A percentile compares a stretch with the other conserved stretches of the same genome.
Conservation (phyloP, 53 echinoderm and acorn worm species). For the Arbacia lixula region DNA sequence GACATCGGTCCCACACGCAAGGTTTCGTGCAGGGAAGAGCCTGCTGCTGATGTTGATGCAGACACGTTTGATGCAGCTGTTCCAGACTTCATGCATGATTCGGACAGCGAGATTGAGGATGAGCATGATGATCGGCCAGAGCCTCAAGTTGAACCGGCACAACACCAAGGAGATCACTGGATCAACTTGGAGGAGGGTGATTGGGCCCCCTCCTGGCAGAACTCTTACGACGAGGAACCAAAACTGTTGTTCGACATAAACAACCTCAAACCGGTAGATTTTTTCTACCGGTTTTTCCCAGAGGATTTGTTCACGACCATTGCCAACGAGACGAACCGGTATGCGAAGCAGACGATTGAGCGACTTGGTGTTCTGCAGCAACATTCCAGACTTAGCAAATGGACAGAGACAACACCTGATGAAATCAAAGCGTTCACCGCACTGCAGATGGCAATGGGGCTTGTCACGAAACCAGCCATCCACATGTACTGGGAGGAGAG, state of each 20-base stretch:
- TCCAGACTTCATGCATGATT: not conserved
- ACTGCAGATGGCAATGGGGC: conserved; percentile 45
- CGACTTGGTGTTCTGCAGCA: not conserved
- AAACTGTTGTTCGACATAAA: not conserved
- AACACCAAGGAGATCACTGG: not conserved
- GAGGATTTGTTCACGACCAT: not conserved
- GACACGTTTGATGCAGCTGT: not conserved
- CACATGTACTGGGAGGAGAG: conserved; percentile 37
- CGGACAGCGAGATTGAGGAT: not conserved
- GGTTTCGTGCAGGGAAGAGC: not conserved
- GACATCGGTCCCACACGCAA: not conserved
- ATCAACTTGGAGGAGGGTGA: not conserved
- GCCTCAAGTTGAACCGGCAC: not conserved
- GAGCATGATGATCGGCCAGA: no score
- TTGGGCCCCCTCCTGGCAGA: not conserved
- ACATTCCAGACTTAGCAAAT: not conserved
- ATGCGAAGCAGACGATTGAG: conserved; percentile 1
- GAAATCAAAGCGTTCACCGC: conserved; percentile 41
- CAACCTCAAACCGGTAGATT: not conserved
- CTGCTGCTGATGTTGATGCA: not conserved
- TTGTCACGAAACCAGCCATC: not conserved
- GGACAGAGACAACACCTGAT: not conserved
- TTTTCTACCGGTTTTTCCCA: conserved; percentile 22
- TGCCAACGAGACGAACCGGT: conserved; percentile 8
- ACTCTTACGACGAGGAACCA: not conserved